Evolutionary conservation across 2,888 invertebrate species (phyloP), one percentile per base, ranked within the genome.

Genomic region (Drosophila rubida): DNA sequence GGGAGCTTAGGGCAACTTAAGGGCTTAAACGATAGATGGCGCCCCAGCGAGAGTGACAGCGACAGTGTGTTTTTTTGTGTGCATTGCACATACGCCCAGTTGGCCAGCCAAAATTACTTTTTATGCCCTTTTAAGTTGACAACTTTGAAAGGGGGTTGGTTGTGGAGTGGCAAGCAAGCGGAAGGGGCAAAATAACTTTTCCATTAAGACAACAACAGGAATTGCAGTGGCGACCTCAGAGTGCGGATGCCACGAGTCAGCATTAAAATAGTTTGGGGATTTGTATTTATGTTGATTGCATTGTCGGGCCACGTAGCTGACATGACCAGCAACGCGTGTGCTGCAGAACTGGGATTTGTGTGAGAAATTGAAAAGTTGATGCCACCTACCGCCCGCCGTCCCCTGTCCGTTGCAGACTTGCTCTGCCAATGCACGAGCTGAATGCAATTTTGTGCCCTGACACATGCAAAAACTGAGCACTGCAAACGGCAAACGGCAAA

Each of bases 221-320:
- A 64, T 57, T 57, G 54, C 60, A 50, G 39, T 37, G 55, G 42
- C 60, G 42, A 46, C 32, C 54, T 51, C 50, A 53, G 57, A 9
- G 8, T 23, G 67, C 25, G 16, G 58, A 44, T 59, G 60, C 46
- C 55, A 49, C 67, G 72, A 72, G 72, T 72, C 68, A 63, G 80
- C 88, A 86, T 87, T 80, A 85, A 85, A 81, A 84, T 87, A 86
- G 84, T 84, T 86, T 87, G 67, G 81, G 87, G 88, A 87, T 87
- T 86, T 87, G 78, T 86, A 87, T 87, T 83, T 84, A 86, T 86
- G 86, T 76, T 84, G 88, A 87, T 84, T 87, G 84, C 84, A 78
- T 82, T 87, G 80, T 87, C 75, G 69, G 49, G 54, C 66, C 69
- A 78, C 49, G 64, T 79, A 75, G 69, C 69, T 72, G 73, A 60